Base-by-base conservation (phyloP, 2,113 vertebrate genomes). In the Centropus unirufus region DNA sequence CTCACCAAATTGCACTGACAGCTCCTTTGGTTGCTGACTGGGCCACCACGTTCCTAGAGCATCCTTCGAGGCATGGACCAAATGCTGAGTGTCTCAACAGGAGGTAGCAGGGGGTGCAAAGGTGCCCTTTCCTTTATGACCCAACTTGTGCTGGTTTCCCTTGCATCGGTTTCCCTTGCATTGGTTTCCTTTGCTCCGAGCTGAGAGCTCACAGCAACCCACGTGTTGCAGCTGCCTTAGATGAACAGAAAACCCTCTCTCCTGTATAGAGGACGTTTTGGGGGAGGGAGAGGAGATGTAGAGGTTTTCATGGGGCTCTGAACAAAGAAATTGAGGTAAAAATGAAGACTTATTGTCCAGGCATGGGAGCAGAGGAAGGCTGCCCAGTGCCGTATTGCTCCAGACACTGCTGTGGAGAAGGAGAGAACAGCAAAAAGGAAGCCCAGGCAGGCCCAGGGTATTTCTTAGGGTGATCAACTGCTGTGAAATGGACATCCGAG, bases 71-170 rank as follows among this genome's bases (percentile, higher is more conserved):
- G 11, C 30, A 10, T 3, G 77, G 46, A 20, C 10, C 62, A 12
- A 40, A 21, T 0, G 10, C 73, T 12, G n/a, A 40, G 22, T 12
- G 8, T 34, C 72, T 62, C 26, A 2, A n/a, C 0, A 39, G 51
- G 40, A 69, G 46, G 44, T 4, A 30, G 30, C 52, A 44, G 52
- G 29, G 27, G 24, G 2, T 34, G 20, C 44, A 44, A 34, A 86
- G 51, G 11, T 12, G 0, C 0, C 26, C 14, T 47, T 23, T 24
- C 63, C 44, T 51, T 61, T 15, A 2, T 54, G 7, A n/a, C 21
- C 29, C 1, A 3, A 5, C 22, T 63, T 36, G 32, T 20, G 24
- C 9, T 27, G 74, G 11, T 34, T 74, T 70, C n/a, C 34, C 44
- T 40, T 49, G 32, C 36, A 7, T 6, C 29, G 63, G 57, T 32